Evolutionary conservation across 1,140 invertebrate species (phyloP).

Genomic region (Lepidurus couesii): DNA sequence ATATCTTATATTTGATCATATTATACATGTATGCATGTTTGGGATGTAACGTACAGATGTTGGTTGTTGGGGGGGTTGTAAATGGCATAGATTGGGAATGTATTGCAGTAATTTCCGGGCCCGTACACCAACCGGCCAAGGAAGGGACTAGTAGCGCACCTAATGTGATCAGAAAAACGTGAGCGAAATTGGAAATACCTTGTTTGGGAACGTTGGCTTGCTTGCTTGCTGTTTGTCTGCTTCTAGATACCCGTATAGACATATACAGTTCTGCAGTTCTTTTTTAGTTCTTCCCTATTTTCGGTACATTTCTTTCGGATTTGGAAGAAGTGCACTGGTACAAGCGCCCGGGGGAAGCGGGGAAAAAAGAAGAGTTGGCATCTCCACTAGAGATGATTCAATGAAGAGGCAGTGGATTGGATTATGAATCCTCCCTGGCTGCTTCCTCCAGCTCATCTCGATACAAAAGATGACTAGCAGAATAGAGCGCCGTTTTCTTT

Average conservation of each 20-base stretch:
- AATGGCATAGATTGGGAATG: constrained; percentile 19
- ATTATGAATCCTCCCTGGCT: not conserved
- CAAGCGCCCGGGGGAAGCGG: not conserved
- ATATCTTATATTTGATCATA: too few relatives aligned
- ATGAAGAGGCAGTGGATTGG: constrained; percentile 11
- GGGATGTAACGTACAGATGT: not conserved
- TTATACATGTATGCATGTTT: not conserved
- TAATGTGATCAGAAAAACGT: constrained; percentile 22
- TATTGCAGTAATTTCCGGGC: constrained; percentile 10
- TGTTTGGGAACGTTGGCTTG: not conserved
- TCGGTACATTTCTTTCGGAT: not conserved
- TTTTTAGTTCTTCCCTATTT: not conserved
- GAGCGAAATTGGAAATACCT: constrained; percentile 22
- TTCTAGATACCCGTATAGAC: not conserved
- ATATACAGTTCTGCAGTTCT: not conserved
- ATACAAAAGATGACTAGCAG: too few relatives aligned
- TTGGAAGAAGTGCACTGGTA: not conserved
- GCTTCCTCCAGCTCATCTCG: not conserved
- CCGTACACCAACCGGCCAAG: not conserved
- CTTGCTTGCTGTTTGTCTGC: not conserved
- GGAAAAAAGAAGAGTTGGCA: not conserved
- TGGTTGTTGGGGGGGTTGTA: not conserved
- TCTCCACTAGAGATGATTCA: not conserved
- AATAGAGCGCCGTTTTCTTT: too few relatives aligned
- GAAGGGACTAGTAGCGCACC: constrained; percentile 13